A percentile compares a stretch with the other conserved stretches of the same genome.
Conservation (phyloP, 2,888 invertebrate genomes). For the Clepsis dumicolana region DNA sequence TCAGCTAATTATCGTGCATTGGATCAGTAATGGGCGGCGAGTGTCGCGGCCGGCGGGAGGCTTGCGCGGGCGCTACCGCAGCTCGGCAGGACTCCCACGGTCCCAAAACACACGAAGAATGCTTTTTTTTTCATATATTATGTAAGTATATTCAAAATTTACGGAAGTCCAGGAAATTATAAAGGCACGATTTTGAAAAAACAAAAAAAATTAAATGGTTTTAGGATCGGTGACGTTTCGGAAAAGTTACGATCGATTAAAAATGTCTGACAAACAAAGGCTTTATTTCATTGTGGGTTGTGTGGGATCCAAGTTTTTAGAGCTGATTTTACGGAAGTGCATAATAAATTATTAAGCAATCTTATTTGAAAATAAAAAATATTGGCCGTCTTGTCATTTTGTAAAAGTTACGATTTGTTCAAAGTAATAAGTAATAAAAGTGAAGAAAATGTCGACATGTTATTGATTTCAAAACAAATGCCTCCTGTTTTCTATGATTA, state of each 20-base stretch:
- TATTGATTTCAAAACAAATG: not conserved
- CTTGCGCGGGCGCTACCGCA: constrained; percentile 60
- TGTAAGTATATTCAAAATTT: no score
- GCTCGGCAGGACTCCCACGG: constrained; percentile 57
- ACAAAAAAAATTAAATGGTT: not conserved
- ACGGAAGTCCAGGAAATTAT: constrained; percentile 57
- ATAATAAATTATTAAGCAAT: not conserved
- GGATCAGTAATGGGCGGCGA: constrained; percentile 53
- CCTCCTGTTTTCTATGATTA: not conserved
- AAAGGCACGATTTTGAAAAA: constrained; percentile 46
- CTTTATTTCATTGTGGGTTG: constrained; percentile 1
- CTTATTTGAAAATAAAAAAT: no score
- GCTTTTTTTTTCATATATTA: constrained; percentile 51
- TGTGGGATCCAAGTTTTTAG: not conserved
- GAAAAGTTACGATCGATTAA: constrained; percentile 45
- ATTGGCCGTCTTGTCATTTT: no score
- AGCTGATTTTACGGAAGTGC: not conserved
- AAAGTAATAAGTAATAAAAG: no score
- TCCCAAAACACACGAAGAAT: constrained; percentile 52
- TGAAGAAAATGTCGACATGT: no score
- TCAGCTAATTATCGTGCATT: constrained; percentile 47
- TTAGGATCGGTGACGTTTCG: constrained; percentile 28
- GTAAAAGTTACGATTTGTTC: no score
- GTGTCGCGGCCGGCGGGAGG: constrained; percentile 63
- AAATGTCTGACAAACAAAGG: constrained; percentile 15